Evolutionary conservation across 2,888 invertebrate species (phyloP).

Genomic region (Aphrophora alni): DNA sequence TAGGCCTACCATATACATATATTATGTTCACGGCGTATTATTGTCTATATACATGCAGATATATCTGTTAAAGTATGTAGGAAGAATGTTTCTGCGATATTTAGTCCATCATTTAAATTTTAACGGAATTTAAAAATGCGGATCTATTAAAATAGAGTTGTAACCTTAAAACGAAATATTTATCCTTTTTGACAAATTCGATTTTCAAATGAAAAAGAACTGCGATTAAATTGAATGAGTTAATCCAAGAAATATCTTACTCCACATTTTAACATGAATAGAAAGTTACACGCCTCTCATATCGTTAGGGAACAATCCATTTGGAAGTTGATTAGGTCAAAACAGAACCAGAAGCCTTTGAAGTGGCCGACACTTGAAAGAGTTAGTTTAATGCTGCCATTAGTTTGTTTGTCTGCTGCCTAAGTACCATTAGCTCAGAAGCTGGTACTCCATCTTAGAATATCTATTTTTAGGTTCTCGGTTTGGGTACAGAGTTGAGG

Average conservation of each 20-base stretch:
- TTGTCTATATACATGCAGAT: too few species aligned
- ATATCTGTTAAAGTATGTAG: too few species aligned
- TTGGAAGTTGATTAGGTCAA: constrained; percentile 2
- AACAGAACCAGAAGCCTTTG: neutral
- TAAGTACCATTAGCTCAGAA: constrained; percentile 7
- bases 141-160: neutral
- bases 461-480: neutral
- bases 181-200: neutral
- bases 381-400: constrained; percentile 2
- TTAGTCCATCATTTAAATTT: too few species aligned
- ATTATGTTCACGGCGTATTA: too few species aligned
- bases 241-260: neutral
- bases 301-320: neutral
- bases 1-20: too few species aligned
- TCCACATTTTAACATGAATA: neutral
- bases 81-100: too few species aligned
- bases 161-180: neutral
- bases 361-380: constrained; percentile 5
- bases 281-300: neutral
- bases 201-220: neutral
- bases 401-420: constrained; percentile 4
- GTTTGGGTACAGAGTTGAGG: neutral
- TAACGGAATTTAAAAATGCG: too few species aligned
- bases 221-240: neutral
- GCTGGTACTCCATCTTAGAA: neutral